Evolutionary conservation across 2,797 vertebrate genomes (phyloP).

Genomic region (Neosalanx taihuensis): DNA sequence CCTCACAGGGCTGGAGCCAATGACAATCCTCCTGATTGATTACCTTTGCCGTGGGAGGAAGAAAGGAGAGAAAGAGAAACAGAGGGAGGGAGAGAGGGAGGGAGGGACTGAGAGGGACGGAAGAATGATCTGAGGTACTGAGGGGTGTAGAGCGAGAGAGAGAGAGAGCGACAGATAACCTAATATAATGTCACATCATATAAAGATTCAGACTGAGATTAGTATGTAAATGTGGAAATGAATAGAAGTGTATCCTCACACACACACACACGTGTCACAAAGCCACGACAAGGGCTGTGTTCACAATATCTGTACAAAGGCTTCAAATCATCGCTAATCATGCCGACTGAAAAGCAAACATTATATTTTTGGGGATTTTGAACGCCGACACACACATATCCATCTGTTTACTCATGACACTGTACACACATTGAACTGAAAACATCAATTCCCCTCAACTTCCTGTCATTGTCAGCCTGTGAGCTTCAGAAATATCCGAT

Average conservation of each 20-base stretch:
- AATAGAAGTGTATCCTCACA: too few species aligned
- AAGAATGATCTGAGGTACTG: too few species aligned
- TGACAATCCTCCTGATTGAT: conserved; percentile 70
- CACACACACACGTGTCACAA: too few species aligned
- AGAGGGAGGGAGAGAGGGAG: conserved; percentile 25
- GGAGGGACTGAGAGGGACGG: background rate
- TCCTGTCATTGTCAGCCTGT: conserved; percentile 39
- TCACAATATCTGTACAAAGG: too few species aligned
- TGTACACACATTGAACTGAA: background rate
- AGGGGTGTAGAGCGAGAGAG: conserved; percentile 35
- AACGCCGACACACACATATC: conserved; percentile 36
- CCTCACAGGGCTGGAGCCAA: conserved; percentile 37
- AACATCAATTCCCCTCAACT: conserved; percentile 32
- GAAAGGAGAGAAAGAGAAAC: conserved; percentile 24
- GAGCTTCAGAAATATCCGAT: conserved; percentile 25
- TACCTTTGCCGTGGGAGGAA: conserved; percentile 41
- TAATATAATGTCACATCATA: background rate
- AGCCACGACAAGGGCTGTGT: too few species aligned
- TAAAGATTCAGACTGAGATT: background rate
- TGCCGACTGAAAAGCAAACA: too few species aligned
- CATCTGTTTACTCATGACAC: background rate
- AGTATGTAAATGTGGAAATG: too few species aligned
- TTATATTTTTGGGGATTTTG: too few species aligned
- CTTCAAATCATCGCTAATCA: too few species aligned
- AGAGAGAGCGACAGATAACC: background rate